A percentile compares a stretch with the other conserved stretches of the same genome.
Conservation (phyloP, 2,888 invertebrate genomes). For the Leptodirus hochenwartii region DNA sequence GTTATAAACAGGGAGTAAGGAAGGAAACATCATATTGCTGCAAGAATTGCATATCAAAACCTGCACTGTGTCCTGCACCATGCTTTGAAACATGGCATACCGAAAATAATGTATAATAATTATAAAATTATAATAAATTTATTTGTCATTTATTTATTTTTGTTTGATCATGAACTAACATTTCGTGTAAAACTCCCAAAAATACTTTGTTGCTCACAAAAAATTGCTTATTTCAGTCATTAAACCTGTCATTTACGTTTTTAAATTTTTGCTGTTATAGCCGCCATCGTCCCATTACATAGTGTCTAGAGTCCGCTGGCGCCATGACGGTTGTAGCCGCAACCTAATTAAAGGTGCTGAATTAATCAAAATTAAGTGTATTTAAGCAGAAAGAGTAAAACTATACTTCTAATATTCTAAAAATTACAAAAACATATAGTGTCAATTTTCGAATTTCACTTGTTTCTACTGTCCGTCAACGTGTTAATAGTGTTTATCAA, state of each 20-base stretch:
- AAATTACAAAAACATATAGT: too few relatives aligned
- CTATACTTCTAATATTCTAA: too few relatives aligned
- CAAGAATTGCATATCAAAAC: conserved; percentile 13
- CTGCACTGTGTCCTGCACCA: conserved; percentile 10
- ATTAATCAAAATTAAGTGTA: conserved; percentile 1
- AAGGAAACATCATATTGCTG: conserved; percentile 12
- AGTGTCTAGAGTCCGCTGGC: conserved; percentile 2
- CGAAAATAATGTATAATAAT: conserved; percentile 13
- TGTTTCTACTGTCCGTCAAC: too few relatives aligned
- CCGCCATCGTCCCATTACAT: too few relatives aligned
- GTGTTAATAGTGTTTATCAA: too few relatives aligned
- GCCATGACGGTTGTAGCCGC: conserved; percentile 2
- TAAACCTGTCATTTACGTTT: too few relatives aligned
- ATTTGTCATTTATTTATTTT: conserved; percentile 11
- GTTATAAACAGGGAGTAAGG: conserved; percentile 13
- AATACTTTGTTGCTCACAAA: conserved; percentile 2
- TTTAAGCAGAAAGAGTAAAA: too few relatives aligned
- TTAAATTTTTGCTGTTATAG: too few relatives aligned
- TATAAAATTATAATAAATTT: conserved; percentile 12
- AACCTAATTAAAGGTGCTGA: conserved; percentile 2
- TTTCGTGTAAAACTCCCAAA: conserved; percentile 7
- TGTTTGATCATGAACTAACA: conserved; percentile 11
- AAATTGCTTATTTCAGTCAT: too few relatives aligned
- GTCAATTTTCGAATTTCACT: too few relatives aligned
- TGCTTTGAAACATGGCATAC: conserved; percentile 11